Conservation (phyloP, 1,140 invertebrate genomes). For the Magallana angulata region DNA sequence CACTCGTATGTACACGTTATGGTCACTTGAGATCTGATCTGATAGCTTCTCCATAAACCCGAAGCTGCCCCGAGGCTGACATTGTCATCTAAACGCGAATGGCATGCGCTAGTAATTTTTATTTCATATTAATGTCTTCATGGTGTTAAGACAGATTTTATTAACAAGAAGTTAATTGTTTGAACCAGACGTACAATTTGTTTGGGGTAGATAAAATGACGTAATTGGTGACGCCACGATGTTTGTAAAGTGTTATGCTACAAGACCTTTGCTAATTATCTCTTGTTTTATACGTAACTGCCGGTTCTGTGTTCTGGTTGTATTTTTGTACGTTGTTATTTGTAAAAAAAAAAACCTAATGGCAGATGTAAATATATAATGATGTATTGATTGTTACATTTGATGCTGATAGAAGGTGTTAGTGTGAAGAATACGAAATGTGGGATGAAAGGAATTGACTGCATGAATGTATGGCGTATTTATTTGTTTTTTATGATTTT, state of each 20-base stretch:
- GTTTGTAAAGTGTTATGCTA: too few relatives aligned
- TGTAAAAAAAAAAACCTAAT: not conserved
- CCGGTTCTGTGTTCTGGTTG: conserved; percentile 2
- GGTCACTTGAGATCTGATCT: not conserved
- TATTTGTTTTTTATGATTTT: conserved; percentile 25
- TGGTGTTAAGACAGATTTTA: conserved; percentile 13
- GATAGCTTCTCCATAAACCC: not conserved
- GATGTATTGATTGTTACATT: conserved; percentile 18
- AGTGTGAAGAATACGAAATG: not conserved
- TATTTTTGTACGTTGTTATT: conserved; percentile 34
- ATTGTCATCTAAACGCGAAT: not conserved
- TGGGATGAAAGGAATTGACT: not conserved
- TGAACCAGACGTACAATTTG: not conserved
- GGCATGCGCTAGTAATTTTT: not conserved
- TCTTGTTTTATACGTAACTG: too few relatives aligned
- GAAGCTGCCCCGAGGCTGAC: not conserved
- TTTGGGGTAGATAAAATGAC: not conserved
- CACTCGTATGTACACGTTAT: too few relatives aligned
- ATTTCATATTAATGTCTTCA: not conserved
- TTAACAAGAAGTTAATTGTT: conserved; percentile 12
- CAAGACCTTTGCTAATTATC: too few relatives aligned
- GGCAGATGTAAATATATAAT: conserved; percentile 30
- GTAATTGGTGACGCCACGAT: not conserved
- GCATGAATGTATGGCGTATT: not conserved
- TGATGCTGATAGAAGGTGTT: not conserved